Conservation (phyloP, 1,140 invertebrate genomes). For the Bombus sibiricus region DNA sequence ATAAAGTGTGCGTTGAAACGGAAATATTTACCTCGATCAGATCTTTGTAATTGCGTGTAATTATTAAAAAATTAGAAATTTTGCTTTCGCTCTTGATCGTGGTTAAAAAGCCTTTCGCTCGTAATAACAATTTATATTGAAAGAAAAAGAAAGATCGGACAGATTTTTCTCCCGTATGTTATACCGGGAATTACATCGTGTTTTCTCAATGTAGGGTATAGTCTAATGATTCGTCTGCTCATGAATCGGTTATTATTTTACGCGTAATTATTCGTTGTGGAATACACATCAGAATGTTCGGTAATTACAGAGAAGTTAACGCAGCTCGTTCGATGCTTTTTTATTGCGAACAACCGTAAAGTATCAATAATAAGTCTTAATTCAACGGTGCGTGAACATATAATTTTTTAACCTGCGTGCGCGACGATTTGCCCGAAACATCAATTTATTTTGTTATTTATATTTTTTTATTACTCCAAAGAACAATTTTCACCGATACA, state of each 20-base stretch:
- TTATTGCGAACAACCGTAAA: not conserved
- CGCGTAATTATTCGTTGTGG: slow-evolving; percentile 3
- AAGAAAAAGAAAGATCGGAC: not conserved
- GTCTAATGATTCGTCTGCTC: not conserved
- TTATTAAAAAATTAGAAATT: no score
- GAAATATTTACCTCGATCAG: no score
- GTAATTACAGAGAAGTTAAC: slow-evolving; percentile 11
- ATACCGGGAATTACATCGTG: not conserved
- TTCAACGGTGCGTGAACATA: not conserved
- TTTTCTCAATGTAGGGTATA: not conserved
- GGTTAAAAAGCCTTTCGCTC: not conserved
- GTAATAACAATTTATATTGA: not conserved
- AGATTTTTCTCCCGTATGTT: not conserved
- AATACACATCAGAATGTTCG: not conserved
- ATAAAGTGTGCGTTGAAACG: no score
- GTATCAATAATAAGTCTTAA: slow-evolving; percentile 15
- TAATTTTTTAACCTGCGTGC: not conserved
- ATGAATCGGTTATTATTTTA: not conserved
- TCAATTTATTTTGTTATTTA: not conserved
- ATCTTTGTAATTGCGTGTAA: no score
- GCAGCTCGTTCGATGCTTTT: not conserved
- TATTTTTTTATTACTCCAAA: no score
- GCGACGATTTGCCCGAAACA: not conserved
- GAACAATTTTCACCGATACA: not conserved
- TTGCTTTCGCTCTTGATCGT: no score